Percentiles rank a stretch among this genome's conserved stretches.
phyloP scores from a whole-genome alignment of 2,888 invertebrate species.

The Eristalis pertinax region DNA sequence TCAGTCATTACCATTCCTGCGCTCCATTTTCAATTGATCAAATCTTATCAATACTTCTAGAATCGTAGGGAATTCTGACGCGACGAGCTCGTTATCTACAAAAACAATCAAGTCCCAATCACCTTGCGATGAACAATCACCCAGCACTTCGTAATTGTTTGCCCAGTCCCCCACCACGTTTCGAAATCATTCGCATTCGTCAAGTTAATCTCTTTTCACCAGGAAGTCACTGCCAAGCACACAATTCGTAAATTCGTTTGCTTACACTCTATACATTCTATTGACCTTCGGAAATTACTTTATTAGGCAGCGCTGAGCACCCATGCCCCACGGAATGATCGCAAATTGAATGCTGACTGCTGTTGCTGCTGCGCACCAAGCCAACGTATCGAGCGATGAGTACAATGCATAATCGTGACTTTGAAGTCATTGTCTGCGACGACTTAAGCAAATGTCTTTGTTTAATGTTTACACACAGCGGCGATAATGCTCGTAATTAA shows the following conservation, averaged over 20 bases:
- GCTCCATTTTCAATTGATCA: too few relatives aligned
- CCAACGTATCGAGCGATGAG: not conserved
- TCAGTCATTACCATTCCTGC: not conserved
- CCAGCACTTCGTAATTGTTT: not conserved
- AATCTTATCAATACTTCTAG: not conserved
- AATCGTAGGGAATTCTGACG: not conserved
- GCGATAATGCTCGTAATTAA: constrained; percentile 42
- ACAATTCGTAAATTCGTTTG: constrained; percentile 22
- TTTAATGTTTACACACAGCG: constrained; percentile 37
- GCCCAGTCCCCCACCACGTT: not conserved
- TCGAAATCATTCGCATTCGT: not conserved
- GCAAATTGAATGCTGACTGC: constrained; percentile 26
- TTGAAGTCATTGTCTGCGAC: constrained; percentile 35
- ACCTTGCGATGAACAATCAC: not conserved
- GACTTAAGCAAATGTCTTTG: constrained; percentile 42
- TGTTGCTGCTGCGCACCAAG: constrained; percentile 28
- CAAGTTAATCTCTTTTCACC: constrained; percentile 25
- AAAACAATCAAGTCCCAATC: not conserved
- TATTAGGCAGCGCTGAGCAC: constrained; percentile 41
- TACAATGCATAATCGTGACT: constrained; percentile 36
- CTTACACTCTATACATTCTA: constrained; percentile 35
- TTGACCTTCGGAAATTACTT: constrained; percentile 62
- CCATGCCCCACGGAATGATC: constrained; percentile 46
- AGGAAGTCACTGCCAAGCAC: constrained; percentile 28
- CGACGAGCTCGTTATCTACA: not conserved